A percentile compares a stretch with the other conserved stretches of the same genome.
These are phyloP conservation scores for Hyalella azteca DNA, from an alignment of 2,888 invertebrate species.

Conservation along the genomic window DNA sequence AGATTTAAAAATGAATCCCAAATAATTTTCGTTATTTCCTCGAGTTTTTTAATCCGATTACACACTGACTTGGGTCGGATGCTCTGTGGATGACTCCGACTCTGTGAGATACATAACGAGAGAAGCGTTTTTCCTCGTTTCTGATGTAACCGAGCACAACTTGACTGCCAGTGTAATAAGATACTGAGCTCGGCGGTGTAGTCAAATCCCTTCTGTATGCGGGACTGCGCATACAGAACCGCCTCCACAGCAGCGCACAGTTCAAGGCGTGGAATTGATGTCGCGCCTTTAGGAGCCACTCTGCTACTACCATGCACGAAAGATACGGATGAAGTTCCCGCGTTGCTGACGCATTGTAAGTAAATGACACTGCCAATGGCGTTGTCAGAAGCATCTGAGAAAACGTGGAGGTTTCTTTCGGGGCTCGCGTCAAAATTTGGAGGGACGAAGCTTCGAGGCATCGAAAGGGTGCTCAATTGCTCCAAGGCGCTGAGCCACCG, in stretches of 20 bases:
- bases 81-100: neutral
- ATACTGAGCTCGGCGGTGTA: neutral
- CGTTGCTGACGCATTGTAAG: neutral
- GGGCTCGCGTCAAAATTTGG: too few relatives aligned
- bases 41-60: too few relatives aligned
- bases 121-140: neutral
- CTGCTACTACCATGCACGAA: neutral
- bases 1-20: too few relatives aligned
- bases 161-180: neutral
- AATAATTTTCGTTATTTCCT: too few relatives aligned
- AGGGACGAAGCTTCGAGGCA: too few relatives aligned
- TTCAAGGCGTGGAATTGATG: neutral
- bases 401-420: too few relatives aligned
- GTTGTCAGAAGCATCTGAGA: neutral
- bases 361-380: neutral
- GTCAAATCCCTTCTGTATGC: neutral
- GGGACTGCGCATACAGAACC: neutral
- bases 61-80: neutral
- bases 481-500: too few relatives aligned
- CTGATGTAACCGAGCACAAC: neutral
- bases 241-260: neutral
- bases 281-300: neutral
- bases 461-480: too few relatives aligned
- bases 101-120: neutral
- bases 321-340: neutral